Evolutionary conservation across 2,888 invertebrate genomes (phyloP), one percentile per base, ranked within the genome.

Genomic region (Stenolophus ochropezus): DNA sequence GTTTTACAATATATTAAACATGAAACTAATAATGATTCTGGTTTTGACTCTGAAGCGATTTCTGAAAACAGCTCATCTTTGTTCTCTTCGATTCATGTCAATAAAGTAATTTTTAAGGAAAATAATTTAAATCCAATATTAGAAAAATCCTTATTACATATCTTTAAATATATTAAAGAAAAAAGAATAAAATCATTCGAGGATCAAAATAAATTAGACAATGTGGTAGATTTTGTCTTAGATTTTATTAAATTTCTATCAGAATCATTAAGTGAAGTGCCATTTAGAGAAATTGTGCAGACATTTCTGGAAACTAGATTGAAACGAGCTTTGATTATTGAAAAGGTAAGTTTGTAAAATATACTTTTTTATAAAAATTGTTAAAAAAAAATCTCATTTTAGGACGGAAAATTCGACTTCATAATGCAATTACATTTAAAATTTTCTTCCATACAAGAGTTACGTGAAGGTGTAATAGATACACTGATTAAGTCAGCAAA

Each of bases 21-120:
- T 56, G n/a, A 8, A 73, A 27, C 6, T 18, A 0, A 69, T 11
- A 8, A 14, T 3, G 80, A 80, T 42, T 80, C 80, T 42, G 80
- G 80, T 47, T 80, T 58, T 73, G 71, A 80, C 4, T 58, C 80
- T 0, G 80, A 73, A 51, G 6, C 79, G 14, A 65, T 69, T 16
- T 49, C 14, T 47, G n/a, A 16, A 4, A 4, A 21, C 20, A 23
- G 2, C 23, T 6, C 14, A 5, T 14, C 47, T 27, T 47, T 18
- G 4, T 14, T 73, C 16, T 73, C 80, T 14, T 20, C 80, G 1
- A n/a, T 47, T 16, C 14, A 25, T 20, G 8, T 80, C n/a, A 16
- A 11, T 14, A 33, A 71, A 21, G 56, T 53, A 1, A 49, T 73
- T 49, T 56, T 58, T 42, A 58, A 73, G 16, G 8, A 53, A 21